Base-by-base conservation (phyloP, 2,888 invertebrate species). In the Kryphioiulus occultus region DNA sequence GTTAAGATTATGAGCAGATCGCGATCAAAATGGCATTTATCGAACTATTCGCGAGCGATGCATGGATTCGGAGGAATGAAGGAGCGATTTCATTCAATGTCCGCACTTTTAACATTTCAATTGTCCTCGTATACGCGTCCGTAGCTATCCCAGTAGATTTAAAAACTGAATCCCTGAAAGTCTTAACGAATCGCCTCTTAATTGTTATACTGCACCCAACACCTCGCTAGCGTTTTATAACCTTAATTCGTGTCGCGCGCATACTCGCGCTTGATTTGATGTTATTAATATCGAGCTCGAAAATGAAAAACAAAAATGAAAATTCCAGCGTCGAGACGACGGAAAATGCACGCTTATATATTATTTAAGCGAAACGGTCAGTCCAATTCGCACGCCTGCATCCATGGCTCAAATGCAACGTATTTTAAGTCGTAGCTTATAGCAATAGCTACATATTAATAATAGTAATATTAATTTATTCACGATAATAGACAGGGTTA, bases 41-140 rank as follows among this genome's bases (percentile, higher is more conserved):
- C n/a, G n/a, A n/a, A n/a, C n/a, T 44, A 44, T 44, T n/a, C n/a
- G n/a, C 44, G 44, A 44, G 44, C 44, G 44, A 44, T 10, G 26
- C 78, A 22, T 78, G 30, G 78, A 78, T 78, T 78, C 78, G 9
- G 26, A 30, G 78, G 78, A 78, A 78, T 78, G 78, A 78, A 78
- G 44, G 12, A 44, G 15, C 44, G 44, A 44, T 44, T n/a, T 44
- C 44, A 44, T 44, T 44, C 7, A 44, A 44, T 44, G 7, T 44
- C 44, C 44, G 9, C 44, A 44, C 44, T 44, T 44, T 44, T 44
- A 1, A 44, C 44, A 44, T 44, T 44, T 78, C 30, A 26, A 47
- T 68, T 68, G 68, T 68, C 30, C 78, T 68, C n/a, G n/a, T n/a
- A 35, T 35, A 35, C 35, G 35, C 35, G 35, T 35, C 35, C 7